A percentile compares a stretch with the other conserved stretches of the same genome.
These are phyloP conservation scores for Lanius ludovicianus DNA, from an alignment of 2,113 vertebrate genomes.

Conservation along the genomic window DNA sequence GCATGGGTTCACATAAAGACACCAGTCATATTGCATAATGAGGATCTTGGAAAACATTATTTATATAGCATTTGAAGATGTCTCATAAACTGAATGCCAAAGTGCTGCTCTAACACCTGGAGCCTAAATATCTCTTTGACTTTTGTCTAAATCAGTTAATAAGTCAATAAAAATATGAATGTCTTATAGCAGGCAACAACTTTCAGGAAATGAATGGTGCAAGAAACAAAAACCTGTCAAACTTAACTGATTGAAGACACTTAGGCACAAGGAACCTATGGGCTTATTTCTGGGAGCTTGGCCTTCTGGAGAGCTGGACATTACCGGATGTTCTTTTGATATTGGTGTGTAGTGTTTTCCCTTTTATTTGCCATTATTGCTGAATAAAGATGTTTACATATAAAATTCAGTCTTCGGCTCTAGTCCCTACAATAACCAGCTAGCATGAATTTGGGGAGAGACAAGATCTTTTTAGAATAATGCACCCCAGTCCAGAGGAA, in stretches of 20 bases:
- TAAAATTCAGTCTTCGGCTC: not conserved
- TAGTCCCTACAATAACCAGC: not conserved
- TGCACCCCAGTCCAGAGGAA: not conserved
- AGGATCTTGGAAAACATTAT: not conserved
- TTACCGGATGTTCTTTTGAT: not conserved
- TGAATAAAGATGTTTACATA: not conserved
- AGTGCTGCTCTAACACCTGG: not conserved
- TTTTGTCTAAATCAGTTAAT: not conserved
- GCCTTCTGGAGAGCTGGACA: not conserved
- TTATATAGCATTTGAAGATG: not conserved
- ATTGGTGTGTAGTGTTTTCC: not conserved
- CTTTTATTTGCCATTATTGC: not conserved
- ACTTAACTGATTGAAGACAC: not conserved
- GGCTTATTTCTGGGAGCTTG: not conserved
- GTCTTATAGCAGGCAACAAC: not conserved
- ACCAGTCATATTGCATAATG: not conserved
- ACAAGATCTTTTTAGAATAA: not conserved
- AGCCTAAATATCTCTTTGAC: not conserved
- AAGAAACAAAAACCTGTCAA: not conserved
- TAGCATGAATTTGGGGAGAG: not conserved
- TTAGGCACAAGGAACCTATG: not conserved
- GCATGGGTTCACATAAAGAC: not conserved
- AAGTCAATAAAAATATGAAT: not conserved
- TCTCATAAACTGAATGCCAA: not conserved
- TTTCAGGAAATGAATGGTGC: not conserved